Base-by-base conservation (phyloP, 2,888 invertebrate species). In the Agrochola lychnidis region DNA sequence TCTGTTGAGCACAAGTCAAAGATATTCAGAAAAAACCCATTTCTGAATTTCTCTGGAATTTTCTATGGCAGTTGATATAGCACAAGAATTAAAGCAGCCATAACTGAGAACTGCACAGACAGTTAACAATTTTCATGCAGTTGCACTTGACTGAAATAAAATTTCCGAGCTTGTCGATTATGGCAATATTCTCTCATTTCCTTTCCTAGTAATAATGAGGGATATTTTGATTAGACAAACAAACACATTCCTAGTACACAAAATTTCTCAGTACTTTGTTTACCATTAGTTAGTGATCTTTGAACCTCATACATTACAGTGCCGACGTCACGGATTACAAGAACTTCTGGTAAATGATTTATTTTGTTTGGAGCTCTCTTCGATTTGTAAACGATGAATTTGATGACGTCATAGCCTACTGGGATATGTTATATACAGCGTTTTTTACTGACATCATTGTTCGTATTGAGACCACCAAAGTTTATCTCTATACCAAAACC, bases 321-420 rank as follows among this genome's bases (percentile, higher is more conserved):
- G 22, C 22, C 14, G 48, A 79, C 75, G 79, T 69, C 64, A 79
- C 59, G 36, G 42, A 14, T 61, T 69, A 42, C 56, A 30, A 53
- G 51, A 79, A 72, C 45, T 69, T 61, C 36, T 79, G 25, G 14
- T 61, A 40, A 42, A 45, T 69, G 68, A 74, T 74, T 82, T 79
- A 79, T 79, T 71, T 71, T 69, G 59, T 74, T 82, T 70, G n/a
- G 10, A 74, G 40, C 51, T 70, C 67, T 78, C 36, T 64, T 68
- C 25, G 22, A 71, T 71, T 81, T 59, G 36, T 69, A 22, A 70
- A 7, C 62, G 22, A 73, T 45, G 36, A 53, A 25, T 51, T 45
- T 48, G 40, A 57, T 79, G 68, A 79, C 68, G 64, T 71, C 22
- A 25, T 67, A n/a, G 2, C 7, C 14, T 42, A 30, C 4, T 12